Evolutionary conservation across 2,113 vertebrate species (phyloP).

Genomic region (Lipotes vexillifer): DNA sequence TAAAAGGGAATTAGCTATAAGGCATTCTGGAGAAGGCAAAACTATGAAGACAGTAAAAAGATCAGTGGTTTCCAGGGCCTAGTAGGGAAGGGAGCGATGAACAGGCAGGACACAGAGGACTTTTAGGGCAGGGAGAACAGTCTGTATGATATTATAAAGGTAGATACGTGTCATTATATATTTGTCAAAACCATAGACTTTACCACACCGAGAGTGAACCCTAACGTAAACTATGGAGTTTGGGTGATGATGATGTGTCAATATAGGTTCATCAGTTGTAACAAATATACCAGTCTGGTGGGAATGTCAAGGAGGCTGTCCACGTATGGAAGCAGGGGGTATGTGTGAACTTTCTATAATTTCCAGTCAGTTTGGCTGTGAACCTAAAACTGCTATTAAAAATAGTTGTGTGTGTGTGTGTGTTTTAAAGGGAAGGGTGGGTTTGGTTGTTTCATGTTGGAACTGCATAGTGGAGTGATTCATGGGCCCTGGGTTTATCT

Average conservation of each 20-base stretch:
- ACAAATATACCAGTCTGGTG: not conserved
- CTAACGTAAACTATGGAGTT: too few relatives aligned
- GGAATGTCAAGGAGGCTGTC: not conserved
- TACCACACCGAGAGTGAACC: too few relatives aligned
- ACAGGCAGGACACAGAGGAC: not conserved
- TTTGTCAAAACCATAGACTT: conserved; percentile 19
- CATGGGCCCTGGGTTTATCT: not conserved
- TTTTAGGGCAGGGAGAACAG: not conserved
- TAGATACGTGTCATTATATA: not conserved
- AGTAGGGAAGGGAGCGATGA: not conserved
- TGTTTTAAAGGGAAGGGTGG: not conserved
- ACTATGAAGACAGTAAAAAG: not conserved
- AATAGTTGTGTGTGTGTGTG: not conserved
- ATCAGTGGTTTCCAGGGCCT: not conserved
- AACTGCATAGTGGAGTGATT: not conserved
- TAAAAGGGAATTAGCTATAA: not conserved
- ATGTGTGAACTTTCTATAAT: not conserved
- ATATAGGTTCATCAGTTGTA: too few relatives aligned
- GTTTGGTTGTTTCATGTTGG: not conserved
- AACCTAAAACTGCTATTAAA: not conserved
- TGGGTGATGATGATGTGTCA: too few relatives aligned
- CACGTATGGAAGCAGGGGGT: not conserved
- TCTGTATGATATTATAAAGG: not conserved
- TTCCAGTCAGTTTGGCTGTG: not conserved
- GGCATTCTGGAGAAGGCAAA: not conserved